Evolutionary conservation across 2,888 invertebrate species (phyloP).

Genomic region (Tinea trinotella): DNA sequence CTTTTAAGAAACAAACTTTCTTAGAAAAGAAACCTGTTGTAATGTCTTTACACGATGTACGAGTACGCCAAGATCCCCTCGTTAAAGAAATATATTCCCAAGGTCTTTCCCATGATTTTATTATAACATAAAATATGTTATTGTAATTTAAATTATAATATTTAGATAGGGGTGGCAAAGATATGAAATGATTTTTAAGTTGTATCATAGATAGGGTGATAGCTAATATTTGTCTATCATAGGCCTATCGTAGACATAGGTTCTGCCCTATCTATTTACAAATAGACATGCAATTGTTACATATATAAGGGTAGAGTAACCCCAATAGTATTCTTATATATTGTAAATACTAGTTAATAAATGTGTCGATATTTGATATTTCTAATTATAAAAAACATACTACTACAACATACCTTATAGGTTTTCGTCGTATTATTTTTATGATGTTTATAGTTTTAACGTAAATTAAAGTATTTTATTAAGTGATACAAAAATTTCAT

Average conservation of each 20-base stretch:
- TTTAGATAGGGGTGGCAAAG: neutral
- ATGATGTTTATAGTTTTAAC: too few relatives aligned
- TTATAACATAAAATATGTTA: neutral
- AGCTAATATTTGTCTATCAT: neutral
- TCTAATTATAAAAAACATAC: too few relatives aligned
- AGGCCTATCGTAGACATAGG: slow-evolving; percentile 8
- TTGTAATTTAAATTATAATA: neutral
- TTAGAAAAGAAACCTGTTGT: slow-evolving; percentile 1
- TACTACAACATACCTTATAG: too few relatives aligned
- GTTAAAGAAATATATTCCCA: slow-evolving; percentile 1
- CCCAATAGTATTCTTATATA: neutral
- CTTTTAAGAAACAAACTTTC: slow-evolving; percentile 3
- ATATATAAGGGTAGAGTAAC: neutral
- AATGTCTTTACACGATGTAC: neutral
- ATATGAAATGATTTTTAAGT: neutral
- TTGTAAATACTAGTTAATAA: too few relatives aligned
- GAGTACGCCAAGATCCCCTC: slow-evolving; percentile 2
- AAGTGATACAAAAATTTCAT: too few relatives aligned
- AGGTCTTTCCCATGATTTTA: slow-evolving; percentile 5
- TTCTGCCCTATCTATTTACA: neutral
- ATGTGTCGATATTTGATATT: too few relatives aligned
- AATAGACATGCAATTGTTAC: neutral
- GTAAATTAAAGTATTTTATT: too few relatives aligned
- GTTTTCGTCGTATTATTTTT: too few relatives aligned
- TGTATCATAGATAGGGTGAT: neutral